phyloP scores from a whole-genome alignment of 2,888 invertebrate species.

The Aplocera efformata region DNA sequence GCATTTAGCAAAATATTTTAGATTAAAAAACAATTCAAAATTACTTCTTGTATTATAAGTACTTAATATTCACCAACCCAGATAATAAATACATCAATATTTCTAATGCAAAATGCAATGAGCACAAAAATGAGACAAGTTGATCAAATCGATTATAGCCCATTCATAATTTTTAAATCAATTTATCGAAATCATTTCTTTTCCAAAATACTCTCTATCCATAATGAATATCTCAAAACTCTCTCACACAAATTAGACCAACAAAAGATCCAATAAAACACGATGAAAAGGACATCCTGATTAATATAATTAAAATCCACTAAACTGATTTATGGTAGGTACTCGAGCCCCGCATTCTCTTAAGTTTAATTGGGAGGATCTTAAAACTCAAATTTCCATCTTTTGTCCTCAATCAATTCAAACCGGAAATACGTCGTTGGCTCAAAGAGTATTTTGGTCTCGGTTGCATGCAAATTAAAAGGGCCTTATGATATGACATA shows the following conservation, averaged over 20 bases:
- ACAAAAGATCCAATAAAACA: conserved; percentile 44
- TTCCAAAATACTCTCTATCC: conserved; percentile 3
- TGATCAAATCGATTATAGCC: no score
- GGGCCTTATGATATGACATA: conserved; percentile 73
- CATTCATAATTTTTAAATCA: no score
- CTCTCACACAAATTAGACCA: conserved; percentile 35
- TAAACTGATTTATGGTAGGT: conserved; percentile 56
- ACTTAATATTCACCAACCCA: no score
- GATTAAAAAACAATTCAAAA: no score
- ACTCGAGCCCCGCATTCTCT: conserved; percentile 66
- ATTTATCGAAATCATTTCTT: not conserved
- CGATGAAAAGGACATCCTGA: conserved; percentile 56
- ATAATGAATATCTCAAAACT: conserved; percentile 21
- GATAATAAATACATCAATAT: no score
- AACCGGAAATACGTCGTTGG: conserved; percentile 68
- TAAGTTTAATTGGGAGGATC: conserved; percentile 63
- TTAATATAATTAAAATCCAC: conserved; percentile 59
- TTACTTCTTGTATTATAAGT: no score
- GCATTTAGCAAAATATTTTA: no score
- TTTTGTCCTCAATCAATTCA: conserved; percentile 54
- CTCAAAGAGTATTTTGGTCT: conserved; percentile 62
- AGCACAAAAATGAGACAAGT: no score
- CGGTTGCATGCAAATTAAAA: conserved; percentile 52
- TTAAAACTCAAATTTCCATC: conserved; percentile 55
- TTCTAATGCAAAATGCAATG: no score